A percentile compares a stretch with the other conserved stretches of the same genome.
Evolutionary conservation across 2,888 invertebrate genomes (phyloP).

Genomic region (Synanthedon vespiformis): DNA sequence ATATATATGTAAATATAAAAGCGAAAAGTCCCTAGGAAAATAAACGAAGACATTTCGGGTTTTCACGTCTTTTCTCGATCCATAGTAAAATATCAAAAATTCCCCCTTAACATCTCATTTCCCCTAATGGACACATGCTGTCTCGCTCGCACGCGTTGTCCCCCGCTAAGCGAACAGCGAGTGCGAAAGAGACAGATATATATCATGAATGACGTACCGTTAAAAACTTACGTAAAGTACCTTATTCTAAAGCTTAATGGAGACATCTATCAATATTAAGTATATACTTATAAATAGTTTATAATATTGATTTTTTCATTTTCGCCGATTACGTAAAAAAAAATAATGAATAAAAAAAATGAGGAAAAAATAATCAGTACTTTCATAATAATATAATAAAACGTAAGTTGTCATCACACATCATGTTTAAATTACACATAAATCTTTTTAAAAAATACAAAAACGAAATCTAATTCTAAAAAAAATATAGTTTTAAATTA

Average conservation of each 20-base stretch:
- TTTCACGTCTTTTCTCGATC: slow-evolving; percentile 60
- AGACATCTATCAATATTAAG: slow-evolving; percentile 64
- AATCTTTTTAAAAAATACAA: too few species aligned
- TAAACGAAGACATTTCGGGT: slow-evolving; percentile 46
- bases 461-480: too few species aligned
- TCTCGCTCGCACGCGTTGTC: slow-evolving; percentile 26
- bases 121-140: slow-evolving; percentile 58
- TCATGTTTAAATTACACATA: too few species aligned
- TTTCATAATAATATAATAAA: background rate
- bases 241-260: slow-evolving; percentile 52
- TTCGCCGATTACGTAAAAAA: background rate
- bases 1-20: too few species aligned
- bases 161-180: slow-evolving; percentile 8
- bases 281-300: slow-evolving; percentile 58
- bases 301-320: slow-evolving; percentile 44
- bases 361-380: slow-evolving; percentile 6
- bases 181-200: slow-evolving; percentile 33
- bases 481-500: too few species aligned
- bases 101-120: slow-evolving; percentile 47
- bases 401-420: too few species aligned
- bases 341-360: background rate
- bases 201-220: slow-evolving; percentile 41
- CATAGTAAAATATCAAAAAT: slow-evolving; percentile 69
- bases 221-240: slow-evolving; percentile 60
- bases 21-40: slow-evolving; percentile 45